Base-by-base conservation (phyloP, 2,797 vertebrate species). In the Danio aesculapii region DNA sequence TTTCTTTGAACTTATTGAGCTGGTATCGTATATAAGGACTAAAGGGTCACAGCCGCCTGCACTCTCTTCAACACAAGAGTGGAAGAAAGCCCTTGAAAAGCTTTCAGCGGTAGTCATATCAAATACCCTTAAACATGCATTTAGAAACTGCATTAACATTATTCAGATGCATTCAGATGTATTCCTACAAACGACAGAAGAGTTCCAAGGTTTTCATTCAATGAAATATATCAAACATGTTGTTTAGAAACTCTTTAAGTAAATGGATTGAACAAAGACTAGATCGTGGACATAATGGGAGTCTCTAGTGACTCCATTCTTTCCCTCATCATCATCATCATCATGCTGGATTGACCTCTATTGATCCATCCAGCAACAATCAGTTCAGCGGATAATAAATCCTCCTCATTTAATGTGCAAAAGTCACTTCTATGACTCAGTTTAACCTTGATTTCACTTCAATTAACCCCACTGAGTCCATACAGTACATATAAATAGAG, bases 361-460 rank as follows among this genome's bases (percentile, higher is more conserved):
- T 8, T 61, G 76, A 62, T 78, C 44, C 12, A 70, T 21, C 11
- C 76, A 43, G n/a, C 46, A 43, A 21, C 16, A 52, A 16, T 61
- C 12, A 39, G 57, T 50, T 8, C 14, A 61, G 6, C n/a, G 1
- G 21, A 6, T 41, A 7, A 52, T 63, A 43, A 6, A 39, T 12
- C 30, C 3, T 12, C 43, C 21, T 68, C 12, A 53, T 61, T 50
- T 66, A 14, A 49, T 10, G 21, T 52, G 16, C 14, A 14, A 64
- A 52, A 17, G 47, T 41, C 43, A 21, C 39, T 63, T 63, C 8
- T 55, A 17, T 30, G 66, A 77, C 13, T 72, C 14, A 57, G 39
- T 49, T 81, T 79, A 79, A 55, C 67, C 66, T 58, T 64, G 21
- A 43, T 16, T 41, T 14, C 19, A 63, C 62, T 75, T 68, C 50